These are phyloP conservation scores for Sebastes kiyomatsui DNA, from an alignment of 2,797 vertebrate species.

Conservation along the genomic window DNA sequence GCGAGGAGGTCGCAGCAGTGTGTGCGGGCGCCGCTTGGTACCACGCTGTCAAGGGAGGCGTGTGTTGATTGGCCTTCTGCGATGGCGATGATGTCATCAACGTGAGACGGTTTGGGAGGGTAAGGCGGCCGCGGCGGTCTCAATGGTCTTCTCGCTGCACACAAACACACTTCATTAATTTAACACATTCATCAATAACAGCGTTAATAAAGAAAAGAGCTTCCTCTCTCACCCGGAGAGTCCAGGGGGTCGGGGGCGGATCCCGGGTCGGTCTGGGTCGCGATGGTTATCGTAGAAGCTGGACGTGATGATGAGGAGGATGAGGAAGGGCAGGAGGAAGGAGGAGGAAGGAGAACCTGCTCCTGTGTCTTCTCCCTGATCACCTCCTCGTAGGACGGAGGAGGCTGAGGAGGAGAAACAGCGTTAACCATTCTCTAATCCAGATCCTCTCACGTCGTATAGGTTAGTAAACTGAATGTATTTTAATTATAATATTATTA, in stretches of 20 bases:
- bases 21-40: background rate
- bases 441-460: no score
- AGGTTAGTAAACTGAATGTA: no score
- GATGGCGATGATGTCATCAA: slow-evolving; percentile 24
- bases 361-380: slow-evolving; percentile 96
- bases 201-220: background rate
- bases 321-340: slow-evolving; percentile 61
- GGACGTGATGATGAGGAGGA: slow-evolving; percentile 26
- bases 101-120: slow-evolving; percentile 10
- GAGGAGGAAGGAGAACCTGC: slow-evolving; percentile 78
- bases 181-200: background rate
- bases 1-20: slow-evolving; percentile 25
- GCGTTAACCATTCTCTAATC: background rate
- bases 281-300: slow-evolving; percentile 84
- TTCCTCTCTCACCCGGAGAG: slow-evolving; percentile 10
- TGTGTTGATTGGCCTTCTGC: slow-evolving; percentile 10
- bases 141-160: slow-evolving; percentile 78
- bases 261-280: slow-evolving; percentile 92
- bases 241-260: background rate
- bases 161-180: slow-evolving; percentile 23
- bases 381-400: slow-evolving; percentile 97
- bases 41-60: background rate
- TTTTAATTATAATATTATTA: no score
- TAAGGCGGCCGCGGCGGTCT: slow-evolving; percentile 84
- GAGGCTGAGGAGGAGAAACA: slow-evolving; percentile 79